Percentiles rank a stretch among this genome's conserved stretches.
phyloP scores from a whole-genome alignment of 2,113 vertebrate genomes.

The Rhinichthys klamathensis region DNA sequence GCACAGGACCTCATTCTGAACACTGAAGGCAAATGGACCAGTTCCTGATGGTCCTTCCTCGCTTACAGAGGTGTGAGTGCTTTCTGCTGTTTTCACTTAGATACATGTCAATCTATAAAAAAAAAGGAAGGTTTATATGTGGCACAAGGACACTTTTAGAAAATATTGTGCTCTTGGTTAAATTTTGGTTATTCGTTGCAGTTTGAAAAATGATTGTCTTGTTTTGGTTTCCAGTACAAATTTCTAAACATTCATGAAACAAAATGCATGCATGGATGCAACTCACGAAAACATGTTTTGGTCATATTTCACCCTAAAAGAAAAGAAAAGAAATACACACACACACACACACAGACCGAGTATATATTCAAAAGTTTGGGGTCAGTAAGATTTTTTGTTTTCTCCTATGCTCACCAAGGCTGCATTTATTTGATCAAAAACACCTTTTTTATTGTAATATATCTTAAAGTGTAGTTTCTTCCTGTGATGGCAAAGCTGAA shows the following conservation, averaged over 20 bases:
- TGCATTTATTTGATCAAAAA: too few species aligned
- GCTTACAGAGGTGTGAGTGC: constrained; percentile 44
- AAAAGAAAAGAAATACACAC: not conserved
- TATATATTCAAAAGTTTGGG: too few species aligned
- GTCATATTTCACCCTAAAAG: not conserved
- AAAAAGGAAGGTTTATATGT: not conserved
- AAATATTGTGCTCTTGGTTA: not conserved
- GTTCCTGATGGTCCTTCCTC: constrained; percentile 12
- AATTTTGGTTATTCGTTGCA: not conserved
- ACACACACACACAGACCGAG: too few species aligned
- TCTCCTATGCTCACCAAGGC: too few species aligned
- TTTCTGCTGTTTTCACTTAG: constrained; percentile 43
- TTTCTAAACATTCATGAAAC: too few species aligned
- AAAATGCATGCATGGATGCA: not conserved
- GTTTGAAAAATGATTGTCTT: too few species aligned
- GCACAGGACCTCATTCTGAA: constrained; percentile 26
- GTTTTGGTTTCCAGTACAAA: too few species aligned
- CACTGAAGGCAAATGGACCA: constrained; percentile 12
- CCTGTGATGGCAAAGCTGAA: too few species aligned
- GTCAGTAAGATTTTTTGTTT: too few species aligned
- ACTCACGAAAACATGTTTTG: not conserved
- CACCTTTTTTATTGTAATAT: too few species aligned
- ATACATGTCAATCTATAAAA: not conserved
- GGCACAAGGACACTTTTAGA: not conserved
- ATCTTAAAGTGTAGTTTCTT: too few species aligned